Base-by-base conservation (phyloP, 2,113 vertebrate genomes). In the Onychostoma macrolepis region DNA sequence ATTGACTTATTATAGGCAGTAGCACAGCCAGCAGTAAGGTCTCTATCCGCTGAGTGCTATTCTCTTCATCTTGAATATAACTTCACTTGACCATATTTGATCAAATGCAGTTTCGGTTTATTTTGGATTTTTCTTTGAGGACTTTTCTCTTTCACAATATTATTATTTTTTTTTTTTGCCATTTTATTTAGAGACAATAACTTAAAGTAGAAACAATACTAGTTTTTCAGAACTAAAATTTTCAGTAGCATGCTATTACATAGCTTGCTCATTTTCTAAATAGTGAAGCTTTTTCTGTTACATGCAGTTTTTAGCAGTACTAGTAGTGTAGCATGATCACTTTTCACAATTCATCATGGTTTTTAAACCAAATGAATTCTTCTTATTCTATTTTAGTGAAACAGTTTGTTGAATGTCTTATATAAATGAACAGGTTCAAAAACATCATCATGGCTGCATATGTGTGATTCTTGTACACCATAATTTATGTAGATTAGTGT, bases 21-120 rank as follows among this genome's bases (percentile, higher is more conserved):
- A 78, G 76, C 43, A 17, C 56, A 43, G 83, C 78, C 56, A 76
- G 41, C 78, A 36, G 78, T 15, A 38, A 80, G 53, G 33, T 80
- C 53, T 80, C 78, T 33, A 78, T 61, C 53, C 15, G 2, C 53
- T 21, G 50, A 80, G 78, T n/a, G 53, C 45, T 33, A 78, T 78
- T 53, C 76, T 53, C 76, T 11, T 78, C 33, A 78, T 53, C 45
- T 78, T 78, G 76, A 48, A 80, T 33, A 38, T 38, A 41, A 80
- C 78, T 56, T 58, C 78, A n/a, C 30, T 61, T 30, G 76, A 78
- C 19, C 17, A 48, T 11, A 53, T 78, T 30, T 53, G 76, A 78
- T 56, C 48, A 33, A 53, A 33, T 33, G 76, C 48, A 56, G 45
- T 78, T 45, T 30, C 48, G 8, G 8, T 78, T 21, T 26, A 56